Conservation (phyloP, 1,140 invertebrate genomes). For the Drosophila nigromelanica region DNA sequence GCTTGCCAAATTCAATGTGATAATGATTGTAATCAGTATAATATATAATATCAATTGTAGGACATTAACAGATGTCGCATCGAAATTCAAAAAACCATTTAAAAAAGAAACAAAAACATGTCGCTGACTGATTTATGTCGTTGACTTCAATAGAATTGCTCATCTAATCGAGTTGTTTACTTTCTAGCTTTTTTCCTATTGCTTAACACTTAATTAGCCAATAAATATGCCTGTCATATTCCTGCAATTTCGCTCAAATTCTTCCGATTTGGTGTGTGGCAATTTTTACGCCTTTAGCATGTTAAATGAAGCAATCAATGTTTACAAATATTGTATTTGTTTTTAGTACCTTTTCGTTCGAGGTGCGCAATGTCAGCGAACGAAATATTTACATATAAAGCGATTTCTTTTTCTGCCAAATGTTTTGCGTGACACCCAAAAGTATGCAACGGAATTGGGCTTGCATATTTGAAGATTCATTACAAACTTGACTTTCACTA, state of each 20-base stretch:
- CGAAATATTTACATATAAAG: constrained; percentile 52
- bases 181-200: constrained; percentile 22
- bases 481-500: too few species aligned
- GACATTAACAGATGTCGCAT: constrained; percentile 5
- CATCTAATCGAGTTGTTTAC: constrained; percentile 48
- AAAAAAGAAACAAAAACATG: constrained; percentile 1
- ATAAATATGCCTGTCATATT: constrained; percentile 65
- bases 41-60: neutral
- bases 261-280: constrained; percentile 39
- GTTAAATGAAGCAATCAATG: constrained; percentile 24
- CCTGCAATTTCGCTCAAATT: constrained; percentile 50
- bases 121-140: constrained; percentile 54
- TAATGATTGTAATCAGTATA: neutral
- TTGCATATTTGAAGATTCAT: neutral
- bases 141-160: constrained; percentile 23
- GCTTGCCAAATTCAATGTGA: constrained; percentile 46
- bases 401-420: constrained; percentile 1
- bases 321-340: constrained; percentile 49
- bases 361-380: constrained; percentile 46
- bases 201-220: constrained; percentile 47
- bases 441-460: constrained; percentile 38
- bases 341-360: constrained; percentile 38
- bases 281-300: constrained; percentile 39
- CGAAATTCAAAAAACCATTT: too few species aligned
- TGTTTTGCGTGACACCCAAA: constrained; percentile 17